phyloP scores from a whole-genome alignment of 2,797 vertebrate species.

The Falco naumanni region DNA sequence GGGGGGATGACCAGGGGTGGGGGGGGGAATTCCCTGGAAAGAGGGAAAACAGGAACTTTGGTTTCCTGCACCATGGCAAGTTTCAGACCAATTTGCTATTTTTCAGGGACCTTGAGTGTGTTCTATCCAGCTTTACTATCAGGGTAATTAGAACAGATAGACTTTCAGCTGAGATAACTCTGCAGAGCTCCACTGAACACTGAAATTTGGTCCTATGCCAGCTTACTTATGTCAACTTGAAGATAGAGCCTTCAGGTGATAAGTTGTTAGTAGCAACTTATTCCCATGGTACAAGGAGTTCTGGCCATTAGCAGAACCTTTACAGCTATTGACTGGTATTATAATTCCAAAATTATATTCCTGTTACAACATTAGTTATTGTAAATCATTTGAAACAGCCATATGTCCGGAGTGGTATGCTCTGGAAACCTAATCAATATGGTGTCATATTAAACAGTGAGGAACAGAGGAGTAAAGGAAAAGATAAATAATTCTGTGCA shows the following conservation, averaged over 20 bases:
- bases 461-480: not conserved
- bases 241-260: not conserved
- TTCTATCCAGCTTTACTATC: not conserved
- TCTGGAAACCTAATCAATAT: constrained; percentile 43
- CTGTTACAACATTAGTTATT: not conserved
- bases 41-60: not conserved
- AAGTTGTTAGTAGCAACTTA: not conserved
- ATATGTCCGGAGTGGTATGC: not conserved
- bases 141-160: not conserved
- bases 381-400: constrained; percentile 46
- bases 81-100: not conserved
- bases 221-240: not conserved
- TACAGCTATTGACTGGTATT: constrained; percentile 33
- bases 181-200: not conserved
- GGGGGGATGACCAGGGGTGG: too few species aligned
- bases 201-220: not conserved
- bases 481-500: constrained; percentile 26
- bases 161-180: not conserved
- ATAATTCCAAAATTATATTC: constrained; percentile 45
- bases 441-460: constrained; percentile 22
- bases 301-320: constrained; percentile 14
- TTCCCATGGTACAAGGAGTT: not conserved
- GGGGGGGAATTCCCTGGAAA: not conserved
- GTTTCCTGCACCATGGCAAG: not conserved
- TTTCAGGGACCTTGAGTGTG: not conserved